Percentiles rank a stretch among this genome's conserved stretches.
These are phyloP conservation scores for Tipula lateralis DNA, from an alignment of 2,888 invertebrate genomes.

Conservation along the genomic window DNA sequence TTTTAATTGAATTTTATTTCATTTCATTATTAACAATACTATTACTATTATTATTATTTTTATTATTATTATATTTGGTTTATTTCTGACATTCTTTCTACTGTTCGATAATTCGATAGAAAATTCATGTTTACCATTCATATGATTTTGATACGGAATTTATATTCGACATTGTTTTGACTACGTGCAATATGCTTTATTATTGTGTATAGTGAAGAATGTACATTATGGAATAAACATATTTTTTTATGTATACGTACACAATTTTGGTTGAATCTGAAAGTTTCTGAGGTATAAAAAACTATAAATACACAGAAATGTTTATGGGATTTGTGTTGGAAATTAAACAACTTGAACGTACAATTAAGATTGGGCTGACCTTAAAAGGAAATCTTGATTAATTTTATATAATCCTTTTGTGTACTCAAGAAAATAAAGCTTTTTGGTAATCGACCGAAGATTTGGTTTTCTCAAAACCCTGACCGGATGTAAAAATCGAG, in stretches of 20 bases:
- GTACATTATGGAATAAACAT: not conserved
- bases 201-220: not conserved
- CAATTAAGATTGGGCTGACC: no score
- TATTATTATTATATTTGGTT: not conserved
- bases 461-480: no score
- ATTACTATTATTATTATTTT: no score
- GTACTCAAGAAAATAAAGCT: no score
- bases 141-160: not conserved
- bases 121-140: not conserved
- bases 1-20: slow-evolving; percentile 6
- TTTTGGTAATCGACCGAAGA: no score
- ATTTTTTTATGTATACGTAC: not conserved
- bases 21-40: no score
- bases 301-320: not conserved
- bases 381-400: no score
- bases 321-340: not conserved
- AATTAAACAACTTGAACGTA: no score
- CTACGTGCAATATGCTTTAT: slow-evolving; percentile 2
- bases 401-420: no score
- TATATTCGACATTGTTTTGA: not conserved
- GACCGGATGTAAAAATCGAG: no score
- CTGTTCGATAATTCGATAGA: not conserved
- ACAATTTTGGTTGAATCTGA: not conserved
- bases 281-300: not conserved
- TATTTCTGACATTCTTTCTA: not conserved